These are phyloP conservation scores for Setophaga petechia DNA, from an alignment of 2,113 vertebrate species.

Conservation along the genomic window DNA sequence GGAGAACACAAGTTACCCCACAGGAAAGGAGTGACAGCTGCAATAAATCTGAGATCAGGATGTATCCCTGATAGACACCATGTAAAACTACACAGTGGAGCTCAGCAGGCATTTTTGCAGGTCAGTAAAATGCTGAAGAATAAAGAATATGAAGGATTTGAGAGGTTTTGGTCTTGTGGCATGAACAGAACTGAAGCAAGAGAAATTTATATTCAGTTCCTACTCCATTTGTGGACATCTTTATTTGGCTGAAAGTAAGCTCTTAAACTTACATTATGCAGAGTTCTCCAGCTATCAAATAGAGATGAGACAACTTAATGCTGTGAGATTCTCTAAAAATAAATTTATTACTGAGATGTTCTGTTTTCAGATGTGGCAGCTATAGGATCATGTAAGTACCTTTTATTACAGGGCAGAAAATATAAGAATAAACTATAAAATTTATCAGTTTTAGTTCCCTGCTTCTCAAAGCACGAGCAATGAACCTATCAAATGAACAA, in stretches of 20 bases:
- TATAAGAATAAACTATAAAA: neutral
- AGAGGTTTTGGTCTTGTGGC: neutral
- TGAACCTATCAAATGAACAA: neutral
- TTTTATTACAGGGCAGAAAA: neutral
- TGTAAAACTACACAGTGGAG: neutral
- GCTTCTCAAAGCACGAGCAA: neutral
- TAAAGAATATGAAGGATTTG: neutral
- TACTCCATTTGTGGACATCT: neutral
- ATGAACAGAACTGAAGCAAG: neutral
- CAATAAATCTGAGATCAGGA: neutral
- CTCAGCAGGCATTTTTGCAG: neutral
- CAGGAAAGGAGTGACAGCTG: neutral
- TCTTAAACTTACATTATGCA: neutral
- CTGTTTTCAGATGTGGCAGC: neutral
- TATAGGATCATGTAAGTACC: neutral
- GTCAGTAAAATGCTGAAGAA: neutral
- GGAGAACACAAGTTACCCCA: neutral
- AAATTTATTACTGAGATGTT: neutral
- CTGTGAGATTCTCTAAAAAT: neutral
- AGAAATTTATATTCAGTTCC: neutral
- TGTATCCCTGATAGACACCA: neutral
- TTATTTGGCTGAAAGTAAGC: neutral
- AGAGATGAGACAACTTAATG: neutral
- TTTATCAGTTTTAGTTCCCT: neutral
- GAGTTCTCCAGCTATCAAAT: neutral